Evolutionary conservation across 2,888 invertebrate genomes (phyloP).

Genomic region (Epinotia ramella): DNA sequence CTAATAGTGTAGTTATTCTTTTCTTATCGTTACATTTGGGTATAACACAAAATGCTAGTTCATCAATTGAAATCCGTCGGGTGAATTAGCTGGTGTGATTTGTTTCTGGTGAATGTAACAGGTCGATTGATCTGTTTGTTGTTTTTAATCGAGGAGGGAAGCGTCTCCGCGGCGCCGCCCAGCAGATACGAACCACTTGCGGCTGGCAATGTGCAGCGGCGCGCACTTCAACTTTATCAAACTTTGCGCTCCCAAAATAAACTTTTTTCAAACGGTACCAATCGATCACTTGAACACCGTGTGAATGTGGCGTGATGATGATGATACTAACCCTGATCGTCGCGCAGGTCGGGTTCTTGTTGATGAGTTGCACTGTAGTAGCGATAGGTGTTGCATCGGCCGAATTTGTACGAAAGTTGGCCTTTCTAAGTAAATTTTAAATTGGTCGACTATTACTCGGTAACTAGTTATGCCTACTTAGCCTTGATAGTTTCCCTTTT

Average conservation of each 20-base stretch:
- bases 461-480: no score
- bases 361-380: constrained; percentile 80
- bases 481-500: no score
- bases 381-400: no score
- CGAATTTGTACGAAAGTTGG: no score
- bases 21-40: constrained; percentile 79
- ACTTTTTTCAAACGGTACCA: constrained; percentile 67
- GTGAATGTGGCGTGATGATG: constrained; percentile 56
- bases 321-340: constrained; percentile 81
- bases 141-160: constrained; percentile 77
- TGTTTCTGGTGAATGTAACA: constrained; percentile 67
- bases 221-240: constrained; percentile 77
- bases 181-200: constrained; percentile 75
- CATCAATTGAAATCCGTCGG: constrained; percentile 69
- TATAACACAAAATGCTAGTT: constrained; percentile 56
- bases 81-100: constrained; percentile 61
- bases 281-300: constrained; percentile 53
- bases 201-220: constrained; percentile 77
- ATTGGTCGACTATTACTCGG: no score
- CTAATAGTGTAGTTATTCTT: constrained; percentile 75
- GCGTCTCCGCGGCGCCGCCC: constrained; percentile 80
- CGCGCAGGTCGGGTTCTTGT: constrained; percentile 79
- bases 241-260: constrained; percentile 79
- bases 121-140: constrained; percentile 83
- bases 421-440: no score